phyloP scores from a whole-genome alignment of 2,888 invertebrate species.

The Steinernema scapterisci region DNA sequence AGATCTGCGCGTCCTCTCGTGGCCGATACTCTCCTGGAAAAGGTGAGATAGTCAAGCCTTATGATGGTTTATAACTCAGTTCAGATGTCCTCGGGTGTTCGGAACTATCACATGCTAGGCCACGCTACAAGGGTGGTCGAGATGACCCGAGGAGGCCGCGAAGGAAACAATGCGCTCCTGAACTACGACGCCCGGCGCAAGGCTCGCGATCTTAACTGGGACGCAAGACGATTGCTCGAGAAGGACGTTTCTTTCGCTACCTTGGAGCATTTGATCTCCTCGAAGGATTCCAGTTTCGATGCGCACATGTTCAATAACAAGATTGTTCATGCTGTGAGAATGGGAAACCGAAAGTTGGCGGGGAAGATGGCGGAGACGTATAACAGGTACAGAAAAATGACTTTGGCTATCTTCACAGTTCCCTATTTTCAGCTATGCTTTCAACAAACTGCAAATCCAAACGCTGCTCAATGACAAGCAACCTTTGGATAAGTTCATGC shows the following conservation, averaged over 20 bases:
- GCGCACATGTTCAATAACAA: constrained; percentile 37
- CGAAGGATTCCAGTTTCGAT: constrained; percentile 15
- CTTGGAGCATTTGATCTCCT: constrained; percentile 27
- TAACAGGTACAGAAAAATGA: not conserved
- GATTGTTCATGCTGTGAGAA: constrained; percentile 68
- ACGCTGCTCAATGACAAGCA: constrained; percentile 68
- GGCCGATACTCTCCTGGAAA: not conserved
- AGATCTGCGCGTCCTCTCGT: not conserved
- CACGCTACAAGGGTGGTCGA: constrained; percentile 68
- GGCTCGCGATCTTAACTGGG: not conserved
- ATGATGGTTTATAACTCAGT: not conserved
- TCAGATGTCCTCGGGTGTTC: constrained; percentile 63
- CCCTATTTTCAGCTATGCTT: constrained; percentile 43
- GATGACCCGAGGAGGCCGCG: constrained; percentile 69
- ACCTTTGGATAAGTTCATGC: constrained; percentile 59
- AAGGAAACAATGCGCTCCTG: constrained; percentile 71
- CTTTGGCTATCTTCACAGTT: not conserved
- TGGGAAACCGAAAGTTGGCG: constrained; percentile 70
- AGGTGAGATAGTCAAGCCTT: not conserved
- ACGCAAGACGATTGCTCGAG: constrained; percentile 16
- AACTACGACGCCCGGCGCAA: constrained; percentile 40
- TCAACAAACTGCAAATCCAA: constrained; percentile 69
- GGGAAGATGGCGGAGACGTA: constrained; percentile 53
- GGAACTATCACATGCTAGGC: constrained; percentile 64
- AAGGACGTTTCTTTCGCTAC: constrained; percentile 26